Evolutionary conservation across 2,797 vertebrate genomes (phyloP).

Genomic region (Chaenodraco wilsoni): DNA sequence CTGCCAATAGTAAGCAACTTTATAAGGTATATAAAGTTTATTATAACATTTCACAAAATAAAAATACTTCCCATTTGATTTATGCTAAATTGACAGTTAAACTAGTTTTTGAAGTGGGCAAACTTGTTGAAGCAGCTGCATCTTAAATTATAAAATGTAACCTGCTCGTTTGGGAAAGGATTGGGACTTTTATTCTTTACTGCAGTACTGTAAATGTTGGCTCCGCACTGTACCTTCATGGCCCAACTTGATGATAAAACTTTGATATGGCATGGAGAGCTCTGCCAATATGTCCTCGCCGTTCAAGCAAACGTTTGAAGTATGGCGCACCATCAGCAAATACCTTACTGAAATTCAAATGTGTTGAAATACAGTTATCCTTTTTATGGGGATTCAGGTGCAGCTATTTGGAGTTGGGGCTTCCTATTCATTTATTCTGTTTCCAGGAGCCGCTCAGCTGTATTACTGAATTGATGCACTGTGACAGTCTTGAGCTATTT

Average conservation of each 20-base stretch:
- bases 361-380: constrained; percentile 56
- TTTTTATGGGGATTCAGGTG: constrained; percentile 69
- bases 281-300: constrained; percentile 25
- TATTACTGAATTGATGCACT: constrained; percentile 67
- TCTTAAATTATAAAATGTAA: background rate
- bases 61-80: background rate
- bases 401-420: constrained; percentile 61
- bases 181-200: constrained; percentile 5
- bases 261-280: constrained; percentile 21
- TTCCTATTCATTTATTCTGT: constrained; percentile 72
- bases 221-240: background rate
- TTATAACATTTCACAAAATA: background rate
- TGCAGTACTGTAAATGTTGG: background rate
- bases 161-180: background rate
- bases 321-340: constrained; percentile 43
- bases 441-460: constrained; percentile 60
- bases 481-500: constrained; percentile 74
- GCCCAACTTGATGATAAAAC: constrained; percentile 40
- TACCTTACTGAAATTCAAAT: constrained; percentile 63
- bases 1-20: background rate
- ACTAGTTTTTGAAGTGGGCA: background rate
- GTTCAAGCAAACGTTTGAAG: constrained; percentile 47
- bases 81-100: background rate
- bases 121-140: background rate
- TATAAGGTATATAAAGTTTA: background rate